These are phyloP conservation scores for Sphenodon punctatus DNA, from an alignment of 2,797 vertebrate species.

Conservation along the genomic window DNA sequence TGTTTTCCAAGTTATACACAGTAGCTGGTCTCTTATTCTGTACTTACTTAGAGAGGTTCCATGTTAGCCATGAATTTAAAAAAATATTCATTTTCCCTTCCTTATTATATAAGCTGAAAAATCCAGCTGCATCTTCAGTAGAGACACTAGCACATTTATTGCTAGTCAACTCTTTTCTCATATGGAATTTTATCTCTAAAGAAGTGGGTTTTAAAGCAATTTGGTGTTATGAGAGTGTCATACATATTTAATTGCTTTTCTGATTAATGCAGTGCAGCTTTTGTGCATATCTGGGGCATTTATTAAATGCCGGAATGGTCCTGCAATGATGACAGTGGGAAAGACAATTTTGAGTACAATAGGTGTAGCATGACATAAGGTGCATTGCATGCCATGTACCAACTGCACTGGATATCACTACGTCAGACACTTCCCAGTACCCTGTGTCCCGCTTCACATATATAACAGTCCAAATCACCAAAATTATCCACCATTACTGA, in stretches of 20 bases:
- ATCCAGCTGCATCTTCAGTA: not conserved
- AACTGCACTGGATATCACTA: not conserved
- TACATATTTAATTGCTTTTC: not conserved
- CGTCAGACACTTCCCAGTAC: not conserved
- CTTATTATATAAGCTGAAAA: not conserved
- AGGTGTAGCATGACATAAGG: not conserved
- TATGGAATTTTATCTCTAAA: too few relatives aligned
- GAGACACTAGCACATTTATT: not conserved
- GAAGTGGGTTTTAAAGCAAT: too few relatives aligned
- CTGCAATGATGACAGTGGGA: not conserved
- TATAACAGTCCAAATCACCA: not conserved
- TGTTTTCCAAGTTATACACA: constrained; percentile 33
- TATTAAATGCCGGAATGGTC: not conserved
- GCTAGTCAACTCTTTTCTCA: not conserved
- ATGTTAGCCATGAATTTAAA: constrained; percentile 25
- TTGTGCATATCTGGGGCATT: not conserved
- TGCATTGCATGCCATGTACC: not conserved
- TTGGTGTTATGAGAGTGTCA: too few relatives aligned
- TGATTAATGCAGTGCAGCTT: not conserved
- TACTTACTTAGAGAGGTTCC: not conserved
- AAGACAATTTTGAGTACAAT: not conserved
- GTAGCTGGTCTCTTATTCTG: not conserved
- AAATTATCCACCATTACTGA: not conserved
- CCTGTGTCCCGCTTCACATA: not conserved
- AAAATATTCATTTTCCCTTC: not conserved